Evolutionary conservation across 2,113 vertebrate species (phyloP), one percentile per base, ranked within the genome.

Genomic region (Chaetura pelagica): DNA sequence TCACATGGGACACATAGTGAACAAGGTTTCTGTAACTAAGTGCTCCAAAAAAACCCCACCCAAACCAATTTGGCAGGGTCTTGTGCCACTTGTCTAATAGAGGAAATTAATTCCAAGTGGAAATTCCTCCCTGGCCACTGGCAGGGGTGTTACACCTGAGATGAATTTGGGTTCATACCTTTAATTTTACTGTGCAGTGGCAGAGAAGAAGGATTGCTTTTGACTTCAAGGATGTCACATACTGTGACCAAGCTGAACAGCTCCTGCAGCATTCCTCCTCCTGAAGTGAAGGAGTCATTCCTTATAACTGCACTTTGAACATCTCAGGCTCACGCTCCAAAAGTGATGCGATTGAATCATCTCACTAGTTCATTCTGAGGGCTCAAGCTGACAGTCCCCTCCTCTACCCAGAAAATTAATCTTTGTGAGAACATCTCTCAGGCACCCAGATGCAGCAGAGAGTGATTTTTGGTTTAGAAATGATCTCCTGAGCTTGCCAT

Each of bases 211-310:
- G 59, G 34, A 96, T 94, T 68, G 72, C 90, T 87, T 95, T 89
- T 87, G 84, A 94, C 96, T 97, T 95, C 94, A 96, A 94, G 88
- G 93, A 94, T 94, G 87, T 95, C 93, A 91, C 71, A 80, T 40
- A 75, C 87, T 97, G 94, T 96, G 95, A 96, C 82, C 90, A 84
- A 58, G 58, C 80, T 92, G 73, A 94, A 87, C 86, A 96, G 95
- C 94, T 91, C 54, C 93, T 90, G 68, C 93, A 90, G 82, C 68
- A 22, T 90, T 90, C 89, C 88, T 75, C 68, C 85, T 90, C 46
- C 80, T 68, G 74, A 83, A 95, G 84, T 29, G 93, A 90, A 92
- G 85, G 82, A 96, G 93, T 82, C n/a, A 96, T 96, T 96, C 92
- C 94, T 96, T 86, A 91, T 32, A 64, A 38, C 52, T 27, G 21